Evolutionary conservation across 2,113 vertebrate species (phyloP).

Genomic region (Gopherus flavomarginatus): DNA sequence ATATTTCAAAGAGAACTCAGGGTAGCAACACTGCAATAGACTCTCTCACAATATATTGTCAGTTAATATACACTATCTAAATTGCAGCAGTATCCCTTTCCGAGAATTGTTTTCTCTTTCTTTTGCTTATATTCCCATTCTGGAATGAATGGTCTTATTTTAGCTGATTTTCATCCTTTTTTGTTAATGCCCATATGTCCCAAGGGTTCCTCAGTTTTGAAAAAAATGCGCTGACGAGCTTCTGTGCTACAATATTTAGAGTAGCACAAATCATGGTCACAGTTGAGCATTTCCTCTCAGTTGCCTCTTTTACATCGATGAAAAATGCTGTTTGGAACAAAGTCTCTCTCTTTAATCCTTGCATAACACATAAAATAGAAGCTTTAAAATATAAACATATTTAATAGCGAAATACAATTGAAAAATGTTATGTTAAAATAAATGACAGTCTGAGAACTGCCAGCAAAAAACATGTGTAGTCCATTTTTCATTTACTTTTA

Average conservation of each 20-base stretch:
- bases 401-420: slow-evolving; percentile 10
- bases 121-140: slow-evolving; percentile 11
- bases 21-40: neutral
- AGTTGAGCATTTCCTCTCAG: neutral
- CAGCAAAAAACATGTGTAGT: neutral
- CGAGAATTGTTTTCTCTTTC: neutral
- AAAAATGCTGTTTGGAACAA: slow-evolving; percentile 1
- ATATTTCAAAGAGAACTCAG: neutral
- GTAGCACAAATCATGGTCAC: slow-evolving; percentile 1
- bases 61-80: neutral
- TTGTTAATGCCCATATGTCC: slow-evolving; percentile 1
- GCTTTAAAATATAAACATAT: neutral
- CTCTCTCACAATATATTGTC: neutral
- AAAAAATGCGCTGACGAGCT: neutral
- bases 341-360: neutral
- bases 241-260: slow-evolving; percentile 14
- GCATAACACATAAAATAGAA: neutral
- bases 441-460: neutral
- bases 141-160: neutral
- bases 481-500: slow-evolving; percentile 19
- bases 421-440: neutral
- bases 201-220: neutral
- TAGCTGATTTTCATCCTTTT: slow-evolving; percentile 1
- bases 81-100: neutral
- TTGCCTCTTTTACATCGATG: neutral